Evolutionary conservation across 2,888 invertebrate genomes (phyloP).

Genomic region (Dasysyrphus albostriatus): DNA sequence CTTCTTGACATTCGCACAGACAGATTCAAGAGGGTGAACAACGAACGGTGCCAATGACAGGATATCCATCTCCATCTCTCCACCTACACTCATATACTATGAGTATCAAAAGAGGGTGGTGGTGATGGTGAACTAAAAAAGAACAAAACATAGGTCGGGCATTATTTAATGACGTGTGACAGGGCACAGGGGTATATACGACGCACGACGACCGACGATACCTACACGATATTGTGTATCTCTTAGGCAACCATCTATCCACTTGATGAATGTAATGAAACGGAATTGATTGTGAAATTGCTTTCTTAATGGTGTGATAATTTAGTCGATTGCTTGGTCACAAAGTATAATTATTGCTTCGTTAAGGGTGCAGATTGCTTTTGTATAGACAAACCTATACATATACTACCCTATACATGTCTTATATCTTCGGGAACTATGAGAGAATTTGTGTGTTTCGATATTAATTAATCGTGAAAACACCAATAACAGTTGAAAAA

Average conservation of each 20-base stretch:
- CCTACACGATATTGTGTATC: slow-evolving; percentile 34
- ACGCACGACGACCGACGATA: background rate
- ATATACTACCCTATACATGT: background rate
- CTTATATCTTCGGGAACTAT: too few relatives aligned
- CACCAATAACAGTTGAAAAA: background rate
- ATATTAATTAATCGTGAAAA: background rate
- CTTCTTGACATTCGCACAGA: slow-evolving; percentile 55
- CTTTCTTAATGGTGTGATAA: slow-evolving; percentile 74
- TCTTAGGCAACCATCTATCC: slow-evolving; percentile 42
- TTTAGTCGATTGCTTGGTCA: slow-evolving; percentile 59
- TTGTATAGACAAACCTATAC: background rate
- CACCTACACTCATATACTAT: background rate
- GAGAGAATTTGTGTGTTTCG: background rate
- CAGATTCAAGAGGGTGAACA: slow-evolving; percentile 40
- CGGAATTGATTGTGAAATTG: slow-evolving; percentile 71
- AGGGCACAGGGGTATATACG: slow-evolving; percentile 24
- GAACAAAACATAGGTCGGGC: slow-evolving; percentile 43
- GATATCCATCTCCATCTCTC: slow-evolving; percentile 15
- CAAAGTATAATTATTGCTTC: slow-evolving; percentile 69
- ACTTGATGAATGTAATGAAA: slow-evolving; percentile 65
- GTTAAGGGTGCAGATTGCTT: slow-evolving; percentile 62
- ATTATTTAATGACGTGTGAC: slow-evolving; percentile 57
- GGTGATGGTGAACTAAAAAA: background rate
- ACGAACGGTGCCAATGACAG: slow-evolving; percentile 33
- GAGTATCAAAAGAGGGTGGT: background rate